phyloP scores from a whole-genome alignment of 53 echinoderm and acorn worm genomes.

The Temnopleurus reevesii region DNA sequence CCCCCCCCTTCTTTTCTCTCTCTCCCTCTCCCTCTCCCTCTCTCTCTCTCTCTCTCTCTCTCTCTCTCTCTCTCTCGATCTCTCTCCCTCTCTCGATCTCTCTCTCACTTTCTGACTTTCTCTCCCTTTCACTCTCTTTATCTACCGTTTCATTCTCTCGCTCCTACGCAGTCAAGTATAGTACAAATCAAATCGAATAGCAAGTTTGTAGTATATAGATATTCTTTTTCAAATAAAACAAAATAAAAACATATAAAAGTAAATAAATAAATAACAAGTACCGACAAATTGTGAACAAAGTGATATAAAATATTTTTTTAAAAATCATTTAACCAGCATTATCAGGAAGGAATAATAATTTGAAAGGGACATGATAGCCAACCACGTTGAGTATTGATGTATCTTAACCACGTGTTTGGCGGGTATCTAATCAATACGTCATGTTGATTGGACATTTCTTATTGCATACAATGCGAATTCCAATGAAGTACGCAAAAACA shows the following conservation, averaged over 20 bases:
- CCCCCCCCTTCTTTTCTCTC: no score
- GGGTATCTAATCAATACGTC: no score
- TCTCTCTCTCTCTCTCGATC: neutral
- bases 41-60: neutral
- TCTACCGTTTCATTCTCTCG: neutral
- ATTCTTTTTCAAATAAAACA: conserved; percentile 11
- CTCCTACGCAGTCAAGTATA: neutral
- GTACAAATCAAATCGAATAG: neutral
- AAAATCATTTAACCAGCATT: neutral
- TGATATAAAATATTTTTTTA: neutral
- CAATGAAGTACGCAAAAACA: no score
- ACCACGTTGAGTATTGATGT: neutral
- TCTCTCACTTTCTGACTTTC: neutral
- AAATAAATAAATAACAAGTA: neutral
- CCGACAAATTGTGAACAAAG: neutral
- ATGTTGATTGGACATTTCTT: no score
- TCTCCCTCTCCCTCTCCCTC: no score
- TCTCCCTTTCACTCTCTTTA: no score
- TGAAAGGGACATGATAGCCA: neutral
- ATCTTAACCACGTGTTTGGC: no score
- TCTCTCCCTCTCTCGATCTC: neutral
- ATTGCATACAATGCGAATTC: no score
- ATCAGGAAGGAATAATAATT: neutral
- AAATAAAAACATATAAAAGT: neutral
- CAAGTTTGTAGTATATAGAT: neutral